Evolutionary conservation across 1,140 invertebrate species (phyloP), one percentile per base, ranked within the genome.

Genomic region (Drosophila busckii): DNA sequence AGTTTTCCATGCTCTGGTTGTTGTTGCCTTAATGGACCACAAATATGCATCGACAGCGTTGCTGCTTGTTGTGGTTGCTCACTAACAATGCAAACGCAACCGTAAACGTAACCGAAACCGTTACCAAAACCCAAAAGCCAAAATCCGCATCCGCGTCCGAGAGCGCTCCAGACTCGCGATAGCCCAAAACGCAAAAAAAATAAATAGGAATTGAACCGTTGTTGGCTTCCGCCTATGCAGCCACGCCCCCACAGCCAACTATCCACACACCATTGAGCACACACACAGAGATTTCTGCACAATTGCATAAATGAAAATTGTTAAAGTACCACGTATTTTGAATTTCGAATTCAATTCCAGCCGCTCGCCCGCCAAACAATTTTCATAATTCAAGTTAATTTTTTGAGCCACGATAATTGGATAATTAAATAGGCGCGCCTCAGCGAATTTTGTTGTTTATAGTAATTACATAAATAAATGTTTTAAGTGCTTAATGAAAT

Each of bases 371-470:
- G n/a, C n/a, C n/a, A 16, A 52, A 54, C 66, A 50, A 58, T 69
- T 73, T 73, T 54, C 28, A 32, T 52, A 48, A 19, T 80, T 70
- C 28, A 46, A 61, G 40, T 65, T 49, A 56, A 58, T 82, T 80
- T 75, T 35, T 50, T 63, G 62, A 32, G 28, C 34, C 54, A 19
- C 34, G 46, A 52, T 78, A 78, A 78, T 78, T 78, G 73, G 71
- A 78, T 78, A 80, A 78, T 78, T 78, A 70, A 78, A 78, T 78
- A 63, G 71, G 56, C 71, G 62, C 52, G 41, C 40, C 44, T n/a
- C n/a, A n/a, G n/a, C n/a, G n/a, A 67, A 67, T 49, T 60, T 61
- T 46, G 59, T 52, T 67, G 50, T 67, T 54, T 63, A 60, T 60
- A 44, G 40, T 52, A 50, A 58, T 67, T 67, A 31, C 54, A 67